A percentile compares a stretch with the other conserved stretches of the same genome.
These are phyloP conservation scores for Liodrosophila aerea DNA, from an alignment of 2,888 invertebrate species.

Conservation along the genomic window DNA sequence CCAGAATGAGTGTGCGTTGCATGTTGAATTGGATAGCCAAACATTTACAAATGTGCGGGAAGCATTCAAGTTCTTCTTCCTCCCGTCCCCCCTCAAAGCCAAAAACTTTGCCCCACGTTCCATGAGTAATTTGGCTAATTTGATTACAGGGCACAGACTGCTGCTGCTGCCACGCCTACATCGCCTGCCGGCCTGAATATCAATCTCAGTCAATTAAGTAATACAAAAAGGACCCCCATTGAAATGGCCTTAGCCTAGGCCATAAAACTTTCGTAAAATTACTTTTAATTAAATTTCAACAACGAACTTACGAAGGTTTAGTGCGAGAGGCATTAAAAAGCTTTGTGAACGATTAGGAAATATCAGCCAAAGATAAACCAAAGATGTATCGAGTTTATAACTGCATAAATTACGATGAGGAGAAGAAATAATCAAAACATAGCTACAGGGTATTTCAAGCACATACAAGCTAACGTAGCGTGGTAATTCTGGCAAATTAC, in stretches of 20 bases:
- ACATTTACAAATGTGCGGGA: conserved; percentile 9
- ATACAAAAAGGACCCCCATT: conserved; percentile 26
- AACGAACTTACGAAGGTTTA: neutral
- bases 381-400: no score
- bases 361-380: no score
- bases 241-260: conserved; percentile 1
- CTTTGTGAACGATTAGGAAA: neutral
- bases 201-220: conserved; percentile 64
- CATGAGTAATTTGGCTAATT: conserved; percentile 68
- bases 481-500: conserved; percentile 28
- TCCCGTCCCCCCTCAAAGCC: conserved; percentile 22
- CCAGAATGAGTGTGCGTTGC: conserved; percentile 7
- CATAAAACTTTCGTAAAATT: conserved; percentile 19
- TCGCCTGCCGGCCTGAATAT: conserved; percentile 41
- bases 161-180: conserved; percentile 6
- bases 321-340: neutral
- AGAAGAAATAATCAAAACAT: no score
- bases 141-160: conserved; percentile 36
- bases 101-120: conserved; percentile 43
- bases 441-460: neutral
- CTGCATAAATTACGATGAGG: no score
- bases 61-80: conserved; percentile 13
- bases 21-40: conserved; percentile 25
- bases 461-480: neutral
- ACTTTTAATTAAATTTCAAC: conserved; percentile 51